Percentiles rank a stretch among this genome's conserved stretches.
These are phyloP conservation scores for Hydractinia symbiolongicarpus DNA, from an alignment of 30 jellyfish, hydroid and myxozoan genomes.

Conservation along the genomic window DNA sequence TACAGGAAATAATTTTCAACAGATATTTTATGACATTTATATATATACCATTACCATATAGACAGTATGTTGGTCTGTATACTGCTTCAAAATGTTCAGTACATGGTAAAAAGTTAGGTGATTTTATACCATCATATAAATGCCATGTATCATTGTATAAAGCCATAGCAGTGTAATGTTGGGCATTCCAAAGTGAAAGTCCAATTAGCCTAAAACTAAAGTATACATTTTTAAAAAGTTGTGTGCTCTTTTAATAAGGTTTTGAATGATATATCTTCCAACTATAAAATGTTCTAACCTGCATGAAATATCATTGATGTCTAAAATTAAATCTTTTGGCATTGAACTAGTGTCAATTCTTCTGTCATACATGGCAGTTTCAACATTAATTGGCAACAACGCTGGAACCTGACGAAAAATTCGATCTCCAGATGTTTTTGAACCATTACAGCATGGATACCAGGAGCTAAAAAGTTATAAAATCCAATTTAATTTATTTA, in stretches of 20 bases:
- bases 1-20: too few species aligned
- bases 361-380: constrained; percentile 6
- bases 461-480: not conserved
- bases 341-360: constrained; percentile 1
- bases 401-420: not conserved
- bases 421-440: constrained; percentile 6
- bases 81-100: not conserved
- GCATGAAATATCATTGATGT: not conserved
- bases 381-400: not conserved
- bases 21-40: too few species aligned
- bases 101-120: not conserved
- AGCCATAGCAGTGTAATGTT: not conserved
- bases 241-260: not conserved
- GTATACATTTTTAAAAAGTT: not conserved
- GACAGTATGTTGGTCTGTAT: not conserved
- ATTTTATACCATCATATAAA: not conserved
- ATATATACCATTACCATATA: too few species aligned
- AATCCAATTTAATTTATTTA: too few species aligned
- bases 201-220: not conserved
- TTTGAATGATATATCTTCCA: too few species aligned
- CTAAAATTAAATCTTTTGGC: not conserved
- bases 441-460: constrained; percentile 14
- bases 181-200: not conserved
- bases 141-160: not conserved
- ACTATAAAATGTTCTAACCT: not conserved